phyloP scores from a whole-genome alignment of 2,113 vertebrate species.

The Synchiropus splendidus region DNA sequence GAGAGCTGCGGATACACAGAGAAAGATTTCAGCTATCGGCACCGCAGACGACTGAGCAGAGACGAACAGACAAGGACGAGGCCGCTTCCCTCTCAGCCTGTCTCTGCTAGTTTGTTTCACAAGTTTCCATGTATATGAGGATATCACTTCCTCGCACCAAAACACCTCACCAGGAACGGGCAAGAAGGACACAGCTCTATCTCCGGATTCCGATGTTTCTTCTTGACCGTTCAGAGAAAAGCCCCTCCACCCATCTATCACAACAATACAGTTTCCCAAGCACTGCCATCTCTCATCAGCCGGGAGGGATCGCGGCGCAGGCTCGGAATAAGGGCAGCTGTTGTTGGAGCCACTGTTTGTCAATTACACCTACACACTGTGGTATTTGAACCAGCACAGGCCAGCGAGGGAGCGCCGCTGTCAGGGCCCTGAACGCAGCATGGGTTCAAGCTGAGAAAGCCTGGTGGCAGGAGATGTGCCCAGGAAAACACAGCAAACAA shows the following conservation, averaged over 20 bases:
- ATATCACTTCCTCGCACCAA: constrained; percentile 13
- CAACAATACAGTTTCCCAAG: too few relatives aligned
- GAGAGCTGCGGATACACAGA: constrained; percentile 69
- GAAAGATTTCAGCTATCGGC: constrained; percentile 16
- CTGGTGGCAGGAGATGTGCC: constrained; percentile 13
- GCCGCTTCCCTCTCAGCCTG: constrained; percentile 1
- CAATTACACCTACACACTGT: constrained; percentile 38
- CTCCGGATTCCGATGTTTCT: background rate
- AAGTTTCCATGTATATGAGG: constrained; percentile 12
- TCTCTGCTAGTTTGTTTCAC: constrained; percentile 15
- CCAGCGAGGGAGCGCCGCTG: constrained; percentile 12
- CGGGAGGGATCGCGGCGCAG: constrained; percentile 13
- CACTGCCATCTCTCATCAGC: constrained; percentile 47
- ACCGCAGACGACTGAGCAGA: constrained; percentile 6
- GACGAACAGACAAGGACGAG: constrained; percentile 14
- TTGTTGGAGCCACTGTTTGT: constrained; percentile 34
- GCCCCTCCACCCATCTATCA: too few relatives aligned
- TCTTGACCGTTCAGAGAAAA: constrained; percentile 7
- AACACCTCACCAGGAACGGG: constrained; percentile 1
- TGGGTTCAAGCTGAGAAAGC: constrained; percentile 22
- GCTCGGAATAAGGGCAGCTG: constrained; percentile 28
- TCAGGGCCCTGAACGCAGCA: constrained; percentile 24
- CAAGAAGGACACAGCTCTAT: too few relatives aligned
- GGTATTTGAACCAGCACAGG: constrained; percentile 17
- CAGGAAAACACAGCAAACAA: constrained; percentile 5